Evolutionary conservation across 1,140 invertebrate species (phyloP), one percentile per base, ranked within the genome.

Genomic region (Tetranychus urticae): DNA sequence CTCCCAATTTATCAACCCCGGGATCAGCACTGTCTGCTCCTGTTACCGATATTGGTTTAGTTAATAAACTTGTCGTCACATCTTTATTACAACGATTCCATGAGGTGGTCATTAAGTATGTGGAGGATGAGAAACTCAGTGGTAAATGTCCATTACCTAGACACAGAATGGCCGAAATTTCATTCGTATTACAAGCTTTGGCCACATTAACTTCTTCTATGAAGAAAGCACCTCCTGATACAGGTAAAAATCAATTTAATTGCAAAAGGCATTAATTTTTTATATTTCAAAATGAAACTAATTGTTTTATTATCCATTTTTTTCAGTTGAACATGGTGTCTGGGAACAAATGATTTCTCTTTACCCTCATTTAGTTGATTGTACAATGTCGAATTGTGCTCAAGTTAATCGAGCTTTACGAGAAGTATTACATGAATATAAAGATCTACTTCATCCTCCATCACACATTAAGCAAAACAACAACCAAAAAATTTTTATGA

Each of bases 151-250:
- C 86, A 1, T 73, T 93, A 60, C 86, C 89, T 13, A 92, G 90
- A 71, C 88, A 92, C 68, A 78, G 90, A 61, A 76, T 94, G 59
- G 90, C 89, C 3, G 92, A 97, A 75, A 91, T 96, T 71, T 88
- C 88, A 47, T 94, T 93, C 74, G 90, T 94, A n/a, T 71, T 97
- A 37, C 91, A 94, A 75, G 91, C 91, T 52, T 82, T 96, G 57
- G 86, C 88, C 10, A 93, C 91, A 0, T 75, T 97, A 31, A 81
- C 93, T 3, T 80, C 85, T 34, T 90, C 89, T 7, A 80, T 96
- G 71, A 91, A 94, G 73, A 88, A 88, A 69, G 87, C 88, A 56
- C 84, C 88, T 36, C 77, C 81, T 57, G 81, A 80, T 45, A 88
- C 87, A 78, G 82, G 85, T 87, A 78, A 71, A 47, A 33, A 58